Percentiles rank a stretch among this genome's conserved stretches.
Evolutionary conservation across 2,888 invertebrate genomes (phyloP).

Genomic region (Nemotelus nigrinus): DNA sequence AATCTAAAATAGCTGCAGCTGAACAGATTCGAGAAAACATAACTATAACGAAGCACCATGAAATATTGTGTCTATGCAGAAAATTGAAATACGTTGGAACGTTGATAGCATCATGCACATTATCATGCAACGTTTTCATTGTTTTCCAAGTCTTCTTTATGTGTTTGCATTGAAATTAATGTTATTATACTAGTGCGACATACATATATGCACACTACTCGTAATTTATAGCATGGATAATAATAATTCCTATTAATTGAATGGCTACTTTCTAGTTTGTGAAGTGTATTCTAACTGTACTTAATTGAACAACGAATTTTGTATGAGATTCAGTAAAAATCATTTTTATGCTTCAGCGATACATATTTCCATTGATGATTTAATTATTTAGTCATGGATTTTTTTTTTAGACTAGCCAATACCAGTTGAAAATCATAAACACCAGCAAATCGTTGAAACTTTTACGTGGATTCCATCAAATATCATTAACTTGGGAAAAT

Average conservation of each 20-base stretch:
- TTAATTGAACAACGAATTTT: neutral
- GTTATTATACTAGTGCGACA: neutral
- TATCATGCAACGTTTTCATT: conserved; percentile 23
- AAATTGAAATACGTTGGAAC: neutral
- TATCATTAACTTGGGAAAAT: too few species aligned
- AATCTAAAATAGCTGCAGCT: neutral
- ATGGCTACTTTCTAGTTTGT: neutral
- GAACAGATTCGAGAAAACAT: neutral
- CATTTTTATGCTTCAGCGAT: too few species aligned
- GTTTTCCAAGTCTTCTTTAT: conserved; percentile 35
- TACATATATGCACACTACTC: neutral
- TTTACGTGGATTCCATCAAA: too few species aligned
- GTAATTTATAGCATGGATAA: conserved; percentile 18
- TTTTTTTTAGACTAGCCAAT: too few species aligned
- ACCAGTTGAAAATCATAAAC: too few species aligned
- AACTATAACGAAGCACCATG: neutral
- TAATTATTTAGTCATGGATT: too few species aligned
- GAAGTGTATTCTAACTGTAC: neutral
- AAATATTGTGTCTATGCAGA: neutral
- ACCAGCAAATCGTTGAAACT: too few species aligned
- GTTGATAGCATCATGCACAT: conserved; percentile 28
- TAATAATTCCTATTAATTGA: conserved; percentile 8
- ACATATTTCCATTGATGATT: too few species aligned
- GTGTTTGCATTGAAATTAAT: conserved; percentile 32
- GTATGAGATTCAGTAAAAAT: too few species aligned